These are phyloP conservation scores for Parus major DNA, from an alignment of 2,113 vertebrate species.

Conservation along the genomic window DNA sequence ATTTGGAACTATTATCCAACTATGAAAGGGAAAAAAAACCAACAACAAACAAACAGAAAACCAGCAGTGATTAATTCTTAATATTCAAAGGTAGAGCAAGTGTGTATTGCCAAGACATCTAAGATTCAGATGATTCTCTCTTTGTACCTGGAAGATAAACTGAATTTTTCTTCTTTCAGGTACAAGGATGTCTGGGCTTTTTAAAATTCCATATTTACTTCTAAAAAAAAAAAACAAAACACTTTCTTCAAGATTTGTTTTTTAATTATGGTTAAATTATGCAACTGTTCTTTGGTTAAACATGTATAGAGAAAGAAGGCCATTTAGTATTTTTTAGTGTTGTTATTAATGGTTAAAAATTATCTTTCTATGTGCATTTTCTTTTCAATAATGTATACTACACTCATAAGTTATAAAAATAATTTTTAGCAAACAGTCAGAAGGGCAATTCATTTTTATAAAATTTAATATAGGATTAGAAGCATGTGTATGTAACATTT, in stretches of 20 bases:
- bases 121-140: neutral
- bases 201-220: neutral
- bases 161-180: neutral
- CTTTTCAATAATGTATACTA: neutral
- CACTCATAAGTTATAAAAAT: neutral
- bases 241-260: neutral
- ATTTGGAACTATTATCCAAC: neutral
- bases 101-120: neutral
- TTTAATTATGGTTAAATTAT: neutral
- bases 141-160: neutral
- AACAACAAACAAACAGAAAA: neutral
- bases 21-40: neutral
- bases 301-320: neutral
- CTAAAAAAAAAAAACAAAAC: neutral
- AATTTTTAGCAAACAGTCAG: neutral
- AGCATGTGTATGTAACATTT: neutral
- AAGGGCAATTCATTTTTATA: neutral
- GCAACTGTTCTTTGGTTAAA: neutral
- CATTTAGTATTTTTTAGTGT: neutral
- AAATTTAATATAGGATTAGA: neutral
- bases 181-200: neutral
- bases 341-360: neutral
- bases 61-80: neutral
- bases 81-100: neutral
- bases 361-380: neutral